phyloP scores from a whole-genome alignment of 2,113 vertebrate genomes.

The Crotalus viridis region DNA sequence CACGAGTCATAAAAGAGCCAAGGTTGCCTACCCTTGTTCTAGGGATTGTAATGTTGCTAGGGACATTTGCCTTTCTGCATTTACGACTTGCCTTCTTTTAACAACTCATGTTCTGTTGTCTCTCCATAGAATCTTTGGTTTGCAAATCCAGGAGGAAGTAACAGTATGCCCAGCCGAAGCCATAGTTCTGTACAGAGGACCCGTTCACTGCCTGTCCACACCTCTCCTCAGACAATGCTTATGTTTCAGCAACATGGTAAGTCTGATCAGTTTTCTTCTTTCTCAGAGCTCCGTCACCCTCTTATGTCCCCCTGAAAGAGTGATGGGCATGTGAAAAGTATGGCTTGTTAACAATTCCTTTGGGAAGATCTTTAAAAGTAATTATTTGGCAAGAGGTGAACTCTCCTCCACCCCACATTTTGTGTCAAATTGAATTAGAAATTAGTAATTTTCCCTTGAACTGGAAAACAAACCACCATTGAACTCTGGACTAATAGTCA shows the following conservation, averaged over 20 bases:
- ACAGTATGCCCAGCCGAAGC: constrained; percentile 94
- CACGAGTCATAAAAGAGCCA: too few species aligned
- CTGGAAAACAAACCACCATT: background rate
- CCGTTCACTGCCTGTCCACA: constrained; percentile 94
- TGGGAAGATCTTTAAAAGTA: background rate
- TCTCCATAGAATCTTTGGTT: constrained; percentile 91
- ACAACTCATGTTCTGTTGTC: background rate
- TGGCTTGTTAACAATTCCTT: background rate
- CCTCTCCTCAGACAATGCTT: constrained; percentile 90
- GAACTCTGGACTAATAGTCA: background rate
- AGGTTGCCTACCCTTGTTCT: too few species aligned
- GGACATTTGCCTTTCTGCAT: background rate
- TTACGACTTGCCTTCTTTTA: background rate
- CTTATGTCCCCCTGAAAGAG: too few species aligned
- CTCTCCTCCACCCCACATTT: too few species aligned
- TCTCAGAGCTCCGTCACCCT: too few species aligned
- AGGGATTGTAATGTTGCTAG: background rate
- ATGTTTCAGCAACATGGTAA: constrained; percentile 94
- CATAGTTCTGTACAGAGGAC: constrained; percentile 98
- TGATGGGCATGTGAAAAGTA: too few species aligned
- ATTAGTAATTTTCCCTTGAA: background rate
- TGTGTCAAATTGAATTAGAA: background rate
- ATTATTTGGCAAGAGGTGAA: background rate
- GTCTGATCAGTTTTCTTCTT: background rate
- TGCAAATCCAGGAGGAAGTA: constrained; percentile 95